A percentile compares a stretch with the other conserved stretches of the same genome.
phyloP scores from a whole-genome alignment of 2,113 vertebrate genomes.

The Vimba vimba region DNA sequence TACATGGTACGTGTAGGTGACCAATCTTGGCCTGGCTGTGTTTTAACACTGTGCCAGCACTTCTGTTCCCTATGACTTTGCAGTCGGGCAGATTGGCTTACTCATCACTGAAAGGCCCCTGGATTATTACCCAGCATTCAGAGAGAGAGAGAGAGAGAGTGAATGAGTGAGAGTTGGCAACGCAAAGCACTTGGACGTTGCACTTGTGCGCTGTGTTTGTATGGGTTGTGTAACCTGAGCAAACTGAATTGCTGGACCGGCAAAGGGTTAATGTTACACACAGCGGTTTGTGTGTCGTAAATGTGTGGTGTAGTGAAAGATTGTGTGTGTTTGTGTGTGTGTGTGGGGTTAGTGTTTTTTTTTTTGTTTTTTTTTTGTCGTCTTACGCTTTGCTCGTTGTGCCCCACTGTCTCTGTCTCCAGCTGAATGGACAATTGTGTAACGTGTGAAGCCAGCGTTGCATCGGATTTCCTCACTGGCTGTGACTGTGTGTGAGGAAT shows the following conservation, averaged over 20 bases:
- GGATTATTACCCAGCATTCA: slow-evolving; percentile 9
- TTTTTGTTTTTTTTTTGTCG: neutral
- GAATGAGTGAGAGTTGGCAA: slow-evolving; percentile 12
- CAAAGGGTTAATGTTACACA: slow-evolving; percentile 34
- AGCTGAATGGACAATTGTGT: slow-evolving; percentile 59
- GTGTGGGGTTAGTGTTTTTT: neutral
- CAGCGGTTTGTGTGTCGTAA: neutral
- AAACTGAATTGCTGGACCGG: slow-evolving; percentile 37
- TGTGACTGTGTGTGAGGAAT: slow-evolving; percentile 21
- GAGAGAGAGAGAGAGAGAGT: neutral
- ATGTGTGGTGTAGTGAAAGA: slow-evolving; percentile 41
- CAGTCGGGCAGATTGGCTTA: slow-evolving; percentile 25
- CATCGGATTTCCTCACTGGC: slow-evolving; percentile 55
- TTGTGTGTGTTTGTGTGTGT: slow-evolving; percentile 21
- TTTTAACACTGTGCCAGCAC: slow-evolving; percentile 11
- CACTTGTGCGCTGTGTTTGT: slow-evolving; percentile 19
- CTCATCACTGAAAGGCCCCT: neutral
- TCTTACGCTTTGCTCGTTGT: slow-evolving; percentile 33
- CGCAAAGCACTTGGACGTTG: slow-evolving; percentile 31
- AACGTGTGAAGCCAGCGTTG: slow-evolving; percentile 52
- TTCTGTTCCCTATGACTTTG: slow-evolving; percentile 4
- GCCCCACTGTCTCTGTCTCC: slow-evolving; percentile 54
- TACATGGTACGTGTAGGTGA: neutral
- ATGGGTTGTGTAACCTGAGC: slow-evolving; percentile 42
- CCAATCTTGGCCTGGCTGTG: neutral